Base-by-base conservation (phyloP, 2,888 invertebrate species). In the Sabatieria punctata region DNA sequence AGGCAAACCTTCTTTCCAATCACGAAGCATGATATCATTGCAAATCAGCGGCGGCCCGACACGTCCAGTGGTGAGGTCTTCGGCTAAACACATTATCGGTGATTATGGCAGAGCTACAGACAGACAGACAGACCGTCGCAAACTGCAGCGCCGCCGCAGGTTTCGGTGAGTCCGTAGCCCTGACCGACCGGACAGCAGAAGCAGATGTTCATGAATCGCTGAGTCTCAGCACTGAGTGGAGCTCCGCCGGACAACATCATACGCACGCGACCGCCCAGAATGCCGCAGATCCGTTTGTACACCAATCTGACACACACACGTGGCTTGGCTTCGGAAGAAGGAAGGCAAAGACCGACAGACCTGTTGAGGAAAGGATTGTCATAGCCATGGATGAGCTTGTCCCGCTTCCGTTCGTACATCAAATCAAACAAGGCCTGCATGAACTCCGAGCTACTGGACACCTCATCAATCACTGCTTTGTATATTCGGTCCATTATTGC, bases 121-220 rank as follows among this genome's bases (percentile, higher is more conserved):
- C n/a, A n/a, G n/a, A n/a, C n/a, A n/a, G n/a, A n/a, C 30, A 2
- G 23, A 47, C 55, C 43, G 48, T 63, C 63, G 46, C 59, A 62
- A 25, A 69, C 54, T 2, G 69, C 65, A 42, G 89, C 91, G 60
- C 85, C 85, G 1, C 91, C 89, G 55, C 85, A 83, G 18, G 93
- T 89, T 75, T 97, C 95, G 0, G 95, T 97, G 51, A 95, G 77
- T 1, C 95, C 95, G 70, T 95, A 95, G 43, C 93, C 95, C 64
- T 86, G 85, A 49, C 83, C 77, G 38, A 97, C 78, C 51, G 80
- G 80, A 51, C 83, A 79, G 68, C 91, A 89, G 53, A 95, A 75
- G 65, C 89, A 89, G 50, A 83, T 77, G 67, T 82, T 80, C 59
- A 86, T 82, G 72, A 91, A 89, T 64, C 82, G 78, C 68, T 95